phyloP scores from a whole-genome alignment of 2,113 vertebrate species.

The Bungarus multicinctus region DNA sequence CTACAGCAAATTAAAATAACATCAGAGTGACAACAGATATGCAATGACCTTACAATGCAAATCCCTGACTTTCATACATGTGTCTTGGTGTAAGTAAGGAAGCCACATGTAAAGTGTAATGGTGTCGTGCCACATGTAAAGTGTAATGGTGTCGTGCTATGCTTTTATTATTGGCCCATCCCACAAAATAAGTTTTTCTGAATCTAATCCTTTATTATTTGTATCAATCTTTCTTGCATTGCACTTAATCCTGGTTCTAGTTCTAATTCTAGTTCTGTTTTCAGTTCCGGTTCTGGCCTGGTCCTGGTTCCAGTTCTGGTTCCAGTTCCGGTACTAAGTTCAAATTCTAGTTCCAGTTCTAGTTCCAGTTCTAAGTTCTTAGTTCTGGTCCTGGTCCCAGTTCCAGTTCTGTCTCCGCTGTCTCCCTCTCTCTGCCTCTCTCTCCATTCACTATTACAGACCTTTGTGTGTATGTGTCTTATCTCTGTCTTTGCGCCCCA shows the following conservation, averaged over 20 bases:
- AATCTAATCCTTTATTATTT: neutral
- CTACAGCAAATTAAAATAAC: neutral
- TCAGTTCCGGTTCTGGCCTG: too few relatives aligned
- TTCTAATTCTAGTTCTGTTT: too few relatives aligned
- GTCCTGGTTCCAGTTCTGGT: neutral
- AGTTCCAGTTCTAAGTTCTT: too few relatives aligned
- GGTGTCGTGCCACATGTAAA: too few relatives aligned
- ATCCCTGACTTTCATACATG: neutral
- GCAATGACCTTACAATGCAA: neutral
- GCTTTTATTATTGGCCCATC: neutral
- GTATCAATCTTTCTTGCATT: neutral
- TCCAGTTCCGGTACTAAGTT: too few relatives aligned
- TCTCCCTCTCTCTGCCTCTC: neutral
- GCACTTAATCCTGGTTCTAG: neutral
- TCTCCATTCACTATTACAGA: neutral
- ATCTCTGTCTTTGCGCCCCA: neutral
- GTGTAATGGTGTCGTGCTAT: neutral
- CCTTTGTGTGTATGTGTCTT: neutral
- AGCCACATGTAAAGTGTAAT: too few relatives aligned
- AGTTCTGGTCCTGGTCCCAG: too few relatives aligned
- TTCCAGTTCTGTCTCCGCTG: too few relatives aligned
- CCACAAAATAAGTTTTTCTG: neutral
- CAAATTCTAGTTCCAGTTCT: too few relatives aligned
- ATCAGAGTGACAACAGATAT: neutral
- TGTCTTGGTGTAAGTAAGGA: neutral